These are phyloP conservation scores for Holacanthella duospinosa DNA, from an alignment of 2,888 invertebrate genomes.

Conservation along the genomic window DNA sequence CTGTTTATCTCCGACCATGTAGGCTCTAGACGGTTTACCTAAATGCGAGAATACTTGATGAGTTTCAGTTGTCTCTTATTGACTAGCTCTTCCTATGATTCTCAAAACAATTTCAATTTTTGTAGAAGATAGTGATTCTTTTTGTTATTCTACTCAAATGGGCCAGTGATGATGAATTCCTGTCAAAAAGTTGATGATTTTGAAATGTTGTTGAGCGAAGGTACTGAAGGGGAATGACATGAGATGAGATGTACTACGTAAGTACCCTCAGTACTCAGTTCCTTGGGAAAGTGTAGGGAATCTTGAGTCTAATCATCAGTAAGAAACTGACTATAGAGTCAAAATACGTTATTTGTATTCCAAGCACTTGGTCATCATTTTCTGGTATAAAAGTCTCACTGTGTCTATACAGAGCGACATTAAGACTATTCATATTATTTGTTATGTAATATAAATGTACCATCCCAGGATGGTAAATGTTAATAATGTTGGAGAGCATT, in stretches of 20 bases:
- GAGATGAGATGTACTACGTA: neutral
- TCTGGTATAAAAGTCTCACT: no score
- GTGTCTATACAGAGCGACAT: neutral
- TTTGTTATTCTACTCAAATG: constrained; percentile 16
- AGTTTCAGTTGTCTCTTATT: neutral
- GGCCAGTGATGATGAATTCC: constrained; percentile 35
- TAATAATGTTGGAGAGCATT: no score
- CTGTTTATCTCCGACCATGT: neutral
- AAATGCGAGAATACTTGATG: no score
- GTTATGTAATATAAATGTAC: neutral
- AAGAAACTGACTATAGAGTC: neutral
- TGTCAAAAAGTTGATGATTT: constrained; percentile 29
- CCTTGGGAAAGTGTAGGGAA: no score
- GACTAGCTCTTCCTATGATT: neutral
- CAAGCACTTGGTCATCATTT: neutral
- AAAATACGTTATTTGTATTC: neutral
- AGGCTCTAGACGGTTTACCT: no score
- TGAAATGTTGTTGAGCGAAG: constrained; percentile 37
- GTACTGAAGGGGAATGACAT: neutral
- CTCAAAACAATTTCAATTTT: neutral
- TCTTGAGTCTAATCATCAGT: no score
- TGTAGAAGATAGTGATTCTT: no score
- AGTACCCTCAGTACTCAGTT: neutral
- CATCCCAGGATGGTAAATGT: neutral
- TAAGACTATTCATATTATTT: neutral